Evolutionary conservation across 1,140 invertebrate genomes (phyloP), one percentile per base, ranked within the genome.

Genomic region (Holotrichia oblita): DNA sequence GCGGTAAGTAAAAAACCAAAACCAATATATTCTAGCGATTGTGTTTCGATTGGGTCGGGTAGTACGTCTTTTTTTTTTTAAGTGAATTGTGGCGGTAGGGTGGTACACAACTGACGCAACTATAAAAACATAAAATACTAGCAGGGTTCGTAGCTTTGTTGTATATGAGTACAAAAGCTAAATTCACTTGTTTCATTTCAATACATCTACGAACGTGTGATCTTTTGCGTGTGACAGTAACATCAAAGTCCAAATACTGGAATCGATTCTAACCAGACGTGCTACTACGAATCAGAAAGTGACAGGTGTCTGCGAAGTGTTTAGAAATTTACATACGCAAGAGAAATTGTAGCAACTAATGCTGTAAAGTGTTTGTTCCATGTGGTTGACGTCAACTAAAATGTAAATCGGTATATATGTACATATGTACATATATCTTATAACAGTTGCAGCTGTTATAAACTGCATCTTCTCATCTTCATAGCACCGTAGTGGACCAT

Each of bases 1-100:
- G 8, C 22, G 14, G 27, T 69, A 69, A 69, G 61, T 27, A 69
- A n/a, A 34, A 69, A 34, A 10, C 27, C 20, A 69, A 69, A n/a
- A 14, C 61, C 8, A 27, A 69, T 69, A 69, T 69, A 69, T 69
- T 69, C 61, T 3, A 3, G 27, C 22, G 61, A 27, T 69, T 69
- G 61, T 69, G 22, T 9, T 69, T 69, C 22, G 61, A 34, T 69
- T 69, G 61, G 12, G 9, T 22, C 20, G 61, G 17, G 8, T 9
- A 69, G 17, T 69, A 17, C 0, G 6, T 14, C 17, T 3, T 55
- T 55, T 55, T 14, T 17, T 55, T 55, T n/a, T 17, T n/a, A 17
- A 55, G 12, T 55, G 17, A 55, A 17, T 17, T n/a, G 12, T 17
- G 14, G n/a, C n/a, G 14, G 17, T 55, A n/a, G 14, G 0, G 6